Evolutionary conservation across 1,140 invertebrate species (phyloP).

Genomic region (Hypothenemus hampei): DNA sequence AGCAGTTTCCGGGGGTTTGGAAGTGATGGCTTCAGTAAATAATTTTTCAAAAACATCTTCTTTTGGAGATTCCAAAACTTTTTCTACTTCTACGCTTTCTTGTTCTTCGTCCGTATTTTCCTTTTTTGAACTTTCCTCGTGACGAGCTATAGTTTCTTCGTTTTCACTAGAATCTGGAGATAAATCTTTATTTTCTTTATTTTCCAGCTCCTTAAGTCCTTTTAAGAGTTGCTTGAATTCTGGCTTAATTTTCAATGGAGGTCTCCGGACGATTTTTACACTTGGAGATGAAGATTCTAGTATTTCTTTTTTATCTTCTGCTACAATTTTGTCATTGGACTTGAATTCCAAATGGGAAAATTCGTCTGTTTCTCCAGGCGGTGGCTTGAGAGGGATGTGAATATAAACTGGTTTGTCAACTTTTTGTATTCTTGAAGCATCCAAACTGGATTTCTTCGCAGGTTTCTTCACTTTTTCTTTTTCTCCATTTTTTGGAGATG

Average conservation of each 20-base stretch:
- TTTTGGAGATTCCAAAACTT: neutral
- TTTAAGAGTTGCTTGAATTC: slow-evolving; percentile 24
- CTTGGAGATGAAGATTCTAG: neutral
- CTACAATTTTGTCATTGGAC: too few relatives aligned
- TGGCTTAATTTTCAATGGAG: slow-evolving; percentile 21
- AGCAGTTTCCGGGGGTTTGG: neutral
- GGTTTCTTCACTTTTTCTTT: slow-evolving; percentile 5
- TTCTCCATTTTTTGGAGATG: slow-evolving; percentile 5
- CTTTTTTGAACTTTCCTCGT: too few relatives aligned
- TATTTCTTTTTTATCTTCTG: slow-evolving; percentile 21
- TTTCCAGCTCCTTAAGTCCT: slow-evolving; percentile 7
- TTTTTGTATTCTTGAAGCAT: slow-evolving; percentile 10
- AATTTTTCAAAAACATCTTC: slow-evolving; percentile 23
- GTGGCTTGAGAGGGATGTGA: slow-evolving; percentile 44
- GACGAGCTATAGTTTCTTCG: too few relatives aligned
- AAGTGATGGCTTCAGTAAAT: slow-evolving; percentile 19
- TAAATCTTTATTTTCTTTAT: too few relatives aligned
- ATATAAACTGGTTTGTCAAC: slow-evolving; percentile 39
- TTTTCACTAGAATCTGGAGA: too few relatives aligned
- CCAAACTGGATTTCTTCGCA: slow-evolving; percentile 7
- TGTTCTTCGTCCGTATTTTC: neutral
- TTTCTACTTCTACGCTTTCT: neutral
- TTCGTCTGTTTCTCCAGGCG: slow-evolving; percentile 40
- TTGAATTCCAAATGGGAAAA: slow-evolving; percentile 41
- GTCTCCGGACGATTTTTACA: slow-evolving; percentile 6